These are phyloP conservation scores for Siniperca chuatsi DNA, from an alignment of 2,113 vertebrate species.

Conservation along the genomic window DNA sequence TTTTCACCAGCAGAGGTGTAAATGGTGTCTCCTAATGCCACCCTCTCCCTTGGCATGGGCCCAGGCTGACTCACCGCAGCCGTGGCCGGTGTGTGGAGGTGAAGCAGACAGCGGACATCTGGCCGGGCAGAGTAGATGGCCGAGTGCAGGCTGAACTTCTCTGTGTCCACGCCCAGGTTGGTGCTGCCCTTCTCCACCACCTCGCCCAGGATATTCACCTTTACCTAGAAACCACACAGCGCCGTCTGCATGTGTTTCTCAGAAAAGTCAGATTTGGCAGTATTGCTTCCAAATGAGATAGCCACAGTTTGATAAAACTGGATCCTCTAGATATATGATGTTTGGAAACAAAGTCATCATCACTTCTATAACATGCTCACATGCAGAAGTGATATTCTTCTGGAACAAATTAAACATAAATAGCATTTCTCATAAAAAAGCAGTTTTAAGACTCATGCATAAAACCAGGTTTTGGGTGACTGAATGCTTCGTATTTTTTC, in stretches of 20 bases:
- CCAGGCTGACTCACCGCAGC: constrained; percentile 88
- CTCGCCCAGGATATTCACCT: constrained; percentile 96
- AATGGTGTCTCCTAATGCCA: background rate
- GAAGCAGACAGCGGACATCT: constrained; percentile 90
- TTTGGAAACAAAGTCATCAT: background rate
- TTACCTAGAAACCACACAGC: constrained; percentile 84
- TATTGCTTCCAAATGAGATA: background rate
- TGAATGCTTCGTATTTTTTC: background rate
- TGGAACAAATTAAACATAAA: background rate
- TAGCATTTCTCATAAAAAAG: background rate
- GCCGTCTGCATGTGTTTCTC: background rate
- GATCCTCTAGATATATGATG: background rate
- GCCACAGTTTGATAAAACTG: background rate
- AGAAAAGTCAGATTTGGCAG: background rate
- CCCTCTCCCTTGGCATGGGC: background rate
- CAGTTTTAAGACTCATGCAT: background rate
- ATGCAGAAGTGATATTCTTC: background rate
- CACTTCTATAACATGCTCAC: background rate
- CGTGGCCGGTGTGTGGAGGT: constrained; percentile 91
- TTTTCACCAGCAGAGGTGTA: background rate
- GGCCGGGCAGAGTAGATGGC: constrained; percentile 95
- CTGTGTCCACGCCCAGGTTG: constrained; percentile 87
- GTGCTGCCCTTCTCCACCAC: constrained; percentile 94
- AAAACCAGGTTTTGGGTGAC: background rate
- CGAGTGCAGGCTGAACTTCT: constrained; percentile 92